These are phyloP conservation scores for Vultur gryphus DNA, from an alignment of 2,797 vertebrate genomes.

Conservation along the genomic window DNA sequence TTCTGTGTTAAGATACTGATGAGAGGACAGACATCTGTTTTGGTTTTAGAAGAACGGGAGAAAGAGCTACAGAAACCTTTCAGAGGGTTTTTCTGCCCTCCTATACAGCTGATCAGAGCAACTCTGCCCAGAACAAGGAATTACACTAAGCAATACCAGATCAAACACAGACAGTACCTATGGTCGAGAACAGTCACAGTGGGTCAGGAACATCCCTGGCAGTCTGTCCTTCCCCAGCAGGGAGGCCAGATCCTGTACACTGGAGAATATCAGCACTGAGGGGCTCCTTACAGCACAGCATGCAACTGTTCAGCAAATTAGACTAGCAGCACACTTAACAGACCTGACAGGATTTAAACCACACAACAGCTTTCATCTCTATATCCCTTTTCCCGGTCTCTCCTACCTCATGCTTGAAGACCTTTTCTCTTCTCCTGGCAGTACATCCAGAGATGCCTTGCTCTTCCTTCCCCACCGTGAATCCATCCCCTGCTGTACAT, in stretches of 20 bases:
- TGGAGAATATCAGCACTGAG: not conserved
- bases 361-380: not conserved
- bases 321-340: not conserved
- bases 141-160: not conserved
- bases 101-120: not conserved
- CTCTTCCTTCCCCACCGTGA: not conserved
- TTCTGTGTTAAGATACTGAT: not conserved
- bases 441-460: not conserved
- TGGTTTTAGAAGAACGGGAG: not conserved
- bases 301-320: not conserved
- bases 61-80: not conserved
- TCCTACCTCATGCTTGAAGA: not conserved
- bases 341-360: not conserved
- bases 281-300: not conserved
- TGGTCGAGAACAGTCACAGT: not conserved
- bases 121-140: not conserved
- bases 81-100: not conserved
- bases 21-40: not conserved
- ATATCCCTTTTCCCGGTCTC: not conserved
- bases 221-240: not conserved
- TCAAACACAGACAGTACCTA: not conserved
- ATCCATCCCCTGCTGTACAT: not conserved
- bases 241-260: not conserved
- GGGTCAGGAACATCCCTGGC: not conserved
- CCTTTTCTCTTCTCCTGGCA: not conserved